These are phyloP conservation scores for Erebia palarica DNA, from an alignment of 2,888 invertebrate genomes.

Conservation along the genomic window DNA sequence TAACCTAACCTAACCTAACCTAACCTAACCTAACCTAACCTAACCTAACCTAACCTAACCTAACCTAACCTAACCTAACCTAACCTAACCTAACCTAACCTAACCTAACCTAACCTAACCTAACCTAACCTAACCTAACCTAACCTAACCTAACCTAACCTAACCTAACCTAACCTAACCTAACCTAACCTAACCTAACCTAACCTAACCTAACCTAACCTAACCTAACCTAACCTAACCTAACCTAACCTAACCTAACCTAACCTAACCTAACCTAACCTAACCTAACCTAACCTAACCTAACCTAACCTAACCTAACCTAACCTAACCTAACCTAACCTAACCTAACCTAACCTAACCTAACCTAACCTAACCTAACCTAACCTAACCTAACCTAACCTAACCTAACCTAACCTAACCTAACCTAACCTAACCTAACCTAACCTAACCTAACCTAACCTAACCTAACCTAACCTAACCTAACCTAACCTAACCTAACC, in stretches of 20 bases:
- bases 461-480: conserved; percentile 1
- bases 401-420: conserved; percentile 1
- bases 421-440: conserved; percentile 1
- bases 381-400: conserved; percentile 1
- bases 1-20: conserved; percentile 30
- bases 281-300: conserved; percentile 1
- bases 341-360: conserved; percentile 1
- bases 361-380: conserved; percentile 1
- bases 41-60: too few species aligned
- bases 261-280: conserved; percentile 1
- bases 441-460: conserved; percentile 1
- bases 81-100: too few species aligned
- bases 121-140: too few species aligned
- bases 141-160: conserved; percentile 1
- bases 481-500: conserved; percentile 1
- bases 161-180: conserved; percentile 1
- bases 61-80: too few species aligned
- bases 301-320: conserved; percentile 1
- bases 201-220: conserved; percentile 1
- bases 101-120: too few species aligned
- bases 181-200: conserved; percentile 1
- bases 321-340: conserved; percentile 1
- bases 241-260: conserved; percentile 1
- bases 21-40: conserved; percentile 34
- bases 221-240: conserved; percentile 1